phyloP scores from a whole-genome alignment of 2,888 invertebrate genomes.

The Sialis fuliginosa region DNA sequence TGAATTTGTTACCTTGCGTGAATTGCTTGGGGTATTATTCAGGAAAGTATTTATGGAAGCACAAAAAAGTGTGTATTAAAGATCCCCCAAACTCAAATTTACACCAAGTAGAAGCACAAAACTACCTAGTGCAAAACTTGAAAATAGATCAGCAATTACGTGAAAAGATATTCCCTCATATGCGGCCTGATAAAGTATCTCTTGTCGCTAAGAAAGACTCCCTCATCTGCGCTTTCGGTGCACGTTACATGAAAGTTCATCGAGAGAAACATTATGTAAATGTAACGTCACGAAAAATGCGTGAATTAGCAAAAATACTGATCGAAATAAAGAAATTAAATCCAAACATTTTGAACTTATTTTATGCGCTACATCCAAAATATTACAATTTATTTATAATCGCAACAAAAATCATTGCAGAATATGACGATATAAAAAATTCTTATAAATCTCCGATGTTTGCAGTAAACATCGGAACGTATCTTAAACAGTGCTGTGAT shows the following conservation, averaged over 20 bases:
- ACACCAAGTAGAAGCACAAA: slow-evolving; percentile 4
- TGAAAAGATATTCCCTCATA: slow-evolving; percentile 8
- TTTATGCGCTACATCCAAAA: slow-evolving; percentile 7
- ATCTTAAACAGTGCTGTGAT: slow-evolving; percentile 13
- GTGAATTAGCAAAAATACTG: slow-evolving; percentile 9
- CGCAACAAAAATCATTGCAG: slow-evolving; percentile 10
- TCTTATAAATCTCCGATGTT: slow-evolving; percentile 10
- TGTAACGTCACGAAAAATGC: slow-evolving; percentile 10
- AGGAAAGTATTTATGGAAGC: slow-evolving; percentile 11
- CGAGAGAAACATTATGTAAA: slow-evolving; percentile 11
- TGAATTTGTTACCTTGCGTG: slow-evolving; percentile 8
- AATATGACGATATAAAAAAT: slow-evolving; percentile 11
- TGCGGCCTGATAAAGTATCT: slow-evolving; percentile 10
- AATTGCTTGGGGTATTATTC: slow-evolving; percentile 13
- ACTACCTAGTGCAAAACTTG: slow-evolving; percentile 4
- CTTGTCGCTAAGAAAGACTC: slow-evolving; percentile 8
- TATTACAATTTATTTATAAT: slow-evolving; percentile 8
- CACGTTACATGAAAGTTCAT: slow-evolving; percentile 10
- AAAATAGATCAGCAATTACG: slow-evolving; percentile 6
- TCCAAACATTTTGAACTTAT: neutral
- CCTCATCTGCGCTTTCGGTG: slow-evolving; percentile 11
- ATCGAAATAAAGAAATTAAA: slow-evolving; percentile 8
- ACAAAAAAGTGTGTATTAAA: slow-evolving; percentile 9
- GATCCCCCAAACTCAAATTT: neutral
- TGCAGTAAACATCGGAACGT: slow-evolving; percentile 12